A percentile compares a stretch with the other conserved stretches of the same genome.
phyloP scores from a whole-genome alignment of 2,888 invertebrate genomes.

The Morpho helenor region DNA sequence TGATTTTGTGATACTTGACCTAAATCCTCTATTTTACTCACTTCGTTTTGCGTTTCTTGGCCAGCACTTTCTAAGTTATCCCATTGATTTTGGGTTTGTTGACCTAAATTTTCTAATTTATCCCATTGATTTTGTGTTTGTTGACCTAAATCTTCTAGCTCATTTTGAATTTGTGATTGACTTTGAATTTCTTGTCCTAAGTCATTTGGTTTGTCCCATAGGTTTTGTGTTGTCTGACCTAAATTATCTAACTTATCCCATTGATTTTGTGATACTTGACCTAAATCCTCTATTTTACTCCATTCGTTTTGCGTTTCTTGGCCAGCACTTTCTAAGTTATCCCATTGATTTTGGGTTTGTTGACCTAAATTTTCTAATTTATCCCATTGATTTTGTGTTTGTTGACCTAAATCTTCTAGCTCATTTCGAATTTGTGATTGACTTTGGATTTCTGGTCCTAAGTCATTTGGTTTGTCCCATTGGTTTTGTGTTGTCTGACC shows the following conservation, averaged over 20 bases:
- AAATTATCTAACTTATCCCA: slow-evolving; percentile 21
- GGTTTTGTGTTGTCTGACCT: slow-evolving; percentile 33
- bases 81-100: slow-evolving; percentile 30
- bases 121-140: slow-evolving; percentile 31
- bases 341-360: too few species aligned
- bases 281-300: too few species aligned
- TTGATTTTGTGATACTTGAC: slow-evolving; percentile 33
- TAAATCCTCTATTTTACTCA: slow-evolving; percentile 35
- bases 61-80: slow-evolving; percentile 33
- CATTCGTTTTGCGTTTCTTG: too few species aligned
- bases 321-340: too few species aligned
- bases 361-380: too few species aligned
- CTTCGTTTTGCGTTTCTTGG: slow-evolving; percentile 39
- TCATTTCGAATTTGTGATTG: slow-evolving; percentile 25
- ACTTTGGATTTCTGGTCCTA: slow-evolving; percentile 29
- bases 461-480: slow-evolving; percentile 29
- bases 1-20: slow-evolving; percentile 32
- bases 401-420: slow-evolving; percentile 30
- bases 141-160: slow-evolving; percentile 34
- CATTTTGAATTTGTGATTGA: slow-evolving; percentile 13
- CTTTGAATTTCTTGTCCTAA: slow-evolving; percentile 37
- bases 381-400: slow-evolving; percentile 19
- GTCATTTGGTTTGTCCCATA: slow-evolving; percentile 26
- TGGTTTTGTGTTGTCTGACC: slow-evolving; percentile 35
- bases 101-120: slow-evolving; percentile 29